Evolutionary conservation across 2,888 invertebrate genomes (phyloP), one percentile per base, ranked within the genome.

Genomic region (Sphaerophoria rueppellii): DNA sequence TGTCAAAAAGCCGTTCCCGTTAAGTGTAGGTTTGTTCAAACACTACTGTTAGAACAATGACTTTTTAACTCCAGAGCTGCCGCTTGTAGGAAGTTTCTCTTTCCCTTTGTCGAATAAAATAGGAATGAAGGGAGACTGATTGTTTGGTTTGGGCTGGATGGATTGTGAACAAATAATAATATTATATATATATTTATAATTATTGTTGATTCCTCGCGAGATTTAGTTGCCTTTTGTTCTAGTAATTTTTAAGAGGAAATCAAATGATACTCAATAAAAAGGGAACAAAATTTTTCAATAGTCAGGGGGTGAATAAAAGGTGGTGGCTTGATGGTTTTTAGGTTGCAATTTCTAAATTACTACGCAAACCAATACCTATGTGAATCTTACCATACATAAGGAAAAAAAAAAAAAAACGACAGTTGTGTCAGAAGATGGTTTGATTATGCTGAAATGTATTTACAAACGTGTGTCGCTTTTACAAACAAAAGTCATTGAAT

Each of bases 1-100:
- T 83, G 83, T 83, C 83, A 83, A 83, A 83, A 83, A 83, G 83
- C 79, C 83, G 83, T 83, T 83, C 79, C 83, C 83, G 83, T 79
- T 83, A 83, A 61, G 55, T 50, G 67, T 71, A 54, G 14, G 35
- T n/a, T 34, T 35, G 37, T 7, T 48, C n/a, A 35, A 65, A 65
- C 40, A 46, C 61, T 46, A 43, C 11, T 24, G 1, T 24, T 24
- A 40, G 43, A 55, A 63, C 74, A 61, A 61, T 76, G 35, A 67
- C 57, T 61, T 76, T 34, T 24, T 24, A 24, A 24, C 24, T 60
- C 37, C 61, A 83, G 83, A 63, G 79, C 72, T 79, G 71, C 80
- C 80, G 24, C 24, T 52, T n/a, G 24, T 2, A 24, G 24, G 32
- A 57, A 63, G 55, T 78, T 70, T 54, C 16, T 76, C 48, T 63